These are phyloP conservation scores for human DNA, from an alignment of 2,113 vertebrate species.

Conservation along the genomic window DNA sequence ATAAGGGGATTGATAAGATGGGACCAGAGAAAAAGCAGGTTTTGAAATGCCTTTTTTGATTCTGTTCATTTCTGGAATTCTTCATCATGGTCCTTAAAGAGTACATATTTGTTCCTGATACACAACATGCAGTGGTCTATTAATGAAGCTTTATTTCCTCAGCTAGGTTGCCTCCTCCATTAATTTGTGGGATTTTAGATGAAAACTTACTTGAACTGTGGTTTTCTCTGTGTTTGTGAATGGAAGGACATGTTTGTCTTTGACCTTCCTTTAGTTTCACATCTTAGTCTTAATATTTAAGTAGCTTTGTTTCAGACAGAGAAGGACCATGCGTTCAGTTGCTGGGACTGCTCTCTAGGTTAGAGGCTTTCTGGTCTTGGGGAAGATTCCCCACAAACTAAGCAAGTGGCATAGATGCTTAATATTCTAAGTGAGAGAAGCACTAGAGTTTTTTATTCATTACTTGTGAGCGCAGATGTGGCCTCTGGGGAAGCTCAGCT, in stretches of 20 bases:
- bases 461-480: not conserved
- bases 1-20: accelerated
- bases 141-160: not conserved
- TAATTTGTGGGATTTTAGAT: not conserved
- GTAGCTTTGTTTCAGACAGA: not conserved
- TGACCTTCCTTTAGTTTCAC: not conserved
- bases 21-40: accelerated
- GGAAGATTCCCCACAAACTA: not conserved
- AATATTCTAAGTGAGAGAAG: not conserved
- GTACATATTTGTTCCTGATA: too few relatives aligned
- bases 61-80: accelerated
- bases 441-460: not conserved
- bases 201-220: accelerated
- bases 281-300: not conserved
- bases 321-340: not conserved
- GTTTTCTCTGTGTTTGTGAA: not conserved
- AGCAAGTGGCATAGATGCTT: accelerated
- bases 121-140: accelerated
- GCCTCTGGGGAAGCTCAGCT: not conserved
- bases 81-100: accelerated
- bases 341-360: not conserved
- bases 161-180: not conserved
- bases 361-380: accelerated
- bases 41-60: accelerated
- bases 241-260: not conserved